Conservation (phyloP, 2,888 invertebrate genomes). For the Protophormia terraenovae region DNA sequence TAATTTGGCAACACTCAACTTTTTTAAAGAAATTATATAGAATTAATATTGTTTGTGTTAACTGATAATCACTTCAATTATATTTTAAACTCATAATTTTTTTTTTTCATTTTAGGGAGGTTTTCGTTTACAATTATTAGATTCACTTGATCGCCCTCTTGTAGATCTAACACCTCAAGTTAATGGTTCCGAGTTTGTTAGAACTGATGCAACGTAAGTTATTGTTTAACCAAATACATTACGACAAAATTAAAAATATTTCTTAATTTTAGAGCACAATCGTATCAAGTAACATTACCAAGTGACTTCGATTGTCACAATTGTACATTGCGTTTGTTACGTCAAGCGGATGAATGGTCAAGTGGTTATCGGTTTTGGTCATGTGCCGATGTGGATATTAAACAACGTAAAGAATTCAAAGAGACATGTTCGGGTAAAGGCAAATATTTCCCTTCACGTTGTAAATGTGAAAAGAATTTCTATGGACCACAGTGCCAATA, state of each 20-base stretch:
- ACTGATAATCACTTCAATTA: background rate
- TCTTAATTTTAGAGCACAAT: constrained; percentile 86
- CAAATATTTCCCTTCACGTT: constrained; percentile 88
- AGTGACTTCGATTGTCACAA: constrained; percentile 91
- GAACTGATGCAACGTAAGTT: constrained; percentile 93
- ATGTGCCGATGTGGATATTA: constrained; percentile 95
- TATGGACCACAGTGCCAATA: constrained; percentile 93
- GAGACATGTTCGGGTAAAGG: constrained; percentile 94
- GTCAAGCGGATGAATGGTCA: constrained; percentile 96
- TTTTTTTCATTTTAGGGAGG: constrained; percentile 88
- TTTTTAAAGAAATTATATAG: no score
- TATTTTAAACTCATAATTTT: background rate
- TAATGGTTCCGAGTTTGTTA: constrained; percentile 89
- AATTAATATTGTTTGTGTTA: no score
- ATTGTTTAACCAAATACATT: background rate
- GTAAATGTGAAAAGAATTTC: constrained; percentile 91
- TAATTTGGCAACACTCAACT: no score
- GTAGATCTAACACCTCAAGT: constrained; percentile 92
- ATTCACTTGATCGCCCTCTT: constrained; percentile 91
- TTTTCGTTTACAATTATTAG: constrained; percentile 92
- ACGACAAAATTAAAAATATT: background rate
- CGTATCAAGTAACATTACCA: constrained; percentile 90
- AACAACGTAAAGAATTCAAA: constrained; percentile 88
- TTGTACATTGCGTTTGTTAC: constrained; percentile 93
- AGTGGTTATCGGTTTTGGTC: constrained; percentile 95